Evolutionary conservation across 2,888 invertebrate genomes (phyloP), one percentile per base, ranked within the genome.

Genomic region (Hofmannophila pseudospretella): DNA sequence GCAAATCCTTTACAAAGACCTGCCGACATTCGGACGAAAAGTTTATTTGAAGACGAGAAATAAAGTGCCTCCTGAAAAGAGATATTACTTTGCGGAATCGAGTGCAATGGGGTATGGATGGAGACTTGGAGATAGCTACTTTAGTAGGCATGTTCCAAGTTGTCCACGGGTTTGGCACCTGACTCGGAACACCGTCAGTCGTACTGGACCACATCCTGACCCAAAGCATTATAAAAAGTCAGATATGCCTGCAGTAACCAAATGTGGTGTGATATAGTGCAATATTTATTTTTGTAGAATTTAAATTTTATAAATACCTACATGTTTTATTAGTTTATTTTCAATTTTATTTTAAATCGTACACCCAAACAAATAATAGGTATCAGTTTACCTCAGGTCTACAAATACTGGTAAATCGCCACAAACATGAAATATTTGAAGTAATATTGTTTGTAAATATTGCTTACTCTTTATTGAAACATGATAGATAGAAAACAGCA

Each of bases 31-130:
- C 41, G 74, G 74, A 0, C 55, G 71, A 2, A 19, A 42, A 33
- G 61, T 45, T 2, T 74, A 74, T 45, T 45, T 73, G 36, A 61
- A 60, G 34, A 47, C 32, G 4, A 54, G 73, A 34, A 41, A 36
- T 34, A 54, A 49, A 36, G 56, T 56, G 2, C 10, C 42, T 9
- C 71, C 71, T 0, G 73, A 73, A 36, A 39, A 60, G 4, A 69
- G 61, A 41, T 74, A 55, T 36, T 73, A 74, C 34, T 68, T 68
- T 32, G 45, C 27, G 10, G 62, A 66, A 44, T 42, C 49, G 7
- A 44, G 32, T 34, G 58, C 51, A 0, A 64, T 62, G 64, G 50
- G 44, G 4, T 69, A 59, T 19, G 74, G 74, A 0, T 74, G 70
- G 70, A 54, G 73, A 26, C 23, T 67, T 19, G 42, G 42, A 0